phyloP scores from a whole-genome alignment of 2,797 vertebrate species.

The Helarctos malayanus region DNA sequence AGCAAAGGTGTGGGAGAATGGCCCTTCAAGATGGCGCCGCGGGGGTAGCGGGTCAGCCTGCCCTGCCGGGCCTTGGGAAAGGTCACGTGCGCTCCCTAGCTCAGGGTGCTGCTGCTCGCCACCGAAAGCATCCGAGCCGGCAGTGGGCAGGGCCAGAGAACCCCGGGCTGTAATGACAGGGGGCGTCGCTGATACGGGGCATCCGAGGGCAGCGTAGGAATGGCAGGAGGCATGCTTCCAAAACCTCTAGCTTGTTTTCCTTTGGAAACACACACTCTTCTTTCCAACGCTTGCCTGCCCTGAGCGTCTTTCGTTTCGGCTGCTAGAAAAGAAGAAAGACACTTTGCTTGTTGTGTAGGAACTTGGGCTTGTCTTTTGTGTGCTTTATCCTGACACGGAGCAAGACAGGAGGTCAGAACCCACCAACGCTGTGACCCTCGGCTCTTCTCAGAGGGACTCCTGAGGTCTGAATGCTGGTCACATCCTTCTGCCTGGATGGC shows the following conservation, averaged over 20 bases:
- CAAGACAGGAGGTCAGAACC: not conserved
- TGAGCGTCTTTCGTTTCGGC: not conserved
- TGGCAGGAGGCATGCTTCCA: not conserved
- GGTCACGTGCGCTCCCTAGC: rapidly evolving
- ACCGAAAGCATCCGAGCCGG: rapidly evolving
- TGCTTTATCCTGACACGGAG: not conserved
- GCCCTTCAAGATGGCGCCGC: not conserved
- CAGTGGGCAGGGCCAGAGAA: rapidly evolving
- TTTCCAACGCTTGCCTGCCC: not conserved
- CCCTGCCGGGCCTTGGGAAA: not conserved
- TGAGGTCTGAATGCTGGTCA: too few relatives aligned
- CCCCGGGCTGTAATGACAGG: rapidly evolving
- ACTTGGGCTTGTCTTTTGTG: too few relatives aligned
- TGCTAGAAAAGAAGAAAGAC: not conserved
- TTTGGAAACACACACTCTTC: too few relatives aligned
- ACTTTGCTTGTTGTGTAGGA: rapidly evolving
- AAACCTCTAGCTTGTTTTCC: too few relatives aligned
- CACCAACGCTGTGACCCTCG: rapidly evolving
- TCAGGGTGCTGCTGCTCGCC: not conserved
- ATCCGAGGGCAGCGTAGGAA: rapidly evolving
- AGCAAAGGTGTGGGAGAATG: not conserved
- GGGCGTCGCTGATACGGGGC: rapidly evolving
- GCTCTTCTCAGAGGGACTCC: too few relatives aligned
- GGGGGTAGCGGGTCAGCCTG: not conserved
- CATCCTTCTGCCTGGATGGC: not conserved